Conservation (phyloP, 1,140 invertebrate genomes). For the Pachyrhynchus sulphureomaculatus region DNA sequence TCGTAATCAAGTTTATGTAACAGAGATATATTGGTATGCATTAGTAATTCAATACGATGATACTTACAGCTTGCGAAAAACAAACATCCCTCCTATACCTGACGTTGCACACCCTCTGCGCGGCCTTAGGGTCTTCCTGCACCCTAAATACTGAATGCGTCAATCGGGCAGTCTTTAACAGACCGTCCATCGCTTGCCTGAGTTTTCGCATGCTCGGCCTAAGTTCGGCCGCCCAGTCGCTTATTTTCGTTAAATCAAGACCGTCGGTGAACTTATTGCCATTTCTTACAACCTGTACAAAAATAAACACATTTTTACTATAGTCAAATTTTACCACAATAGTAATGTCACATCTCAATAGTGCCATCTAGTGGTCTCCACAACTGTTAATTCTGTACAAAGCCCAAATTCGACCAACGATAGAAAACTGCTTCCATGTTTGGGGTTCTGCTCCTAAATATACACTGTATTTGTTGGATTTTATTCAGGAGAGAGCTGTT, state of each 20-base stretch:
- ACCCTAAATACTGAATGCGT: conserved; percentile 87
- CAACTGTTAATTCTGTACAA: no score
- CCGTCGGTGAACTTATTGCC: conserved; percentile 74
- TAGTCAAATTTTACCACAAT: background rate
- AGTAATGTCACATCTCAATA: no score
- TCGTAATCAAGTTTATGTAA: no score
- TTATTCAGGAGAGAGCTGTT: no score
- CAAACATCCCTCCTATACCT: conserved; percentile 80
- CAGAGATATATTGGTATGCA: no score
- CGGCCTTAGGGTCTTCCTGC: conserved; percentile 72
- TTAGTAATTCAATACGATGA: no score
- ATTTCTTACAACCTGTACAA: conserved; percentile 8
- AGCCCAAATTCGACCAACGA: no score
- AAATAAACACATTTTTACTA: background rate
- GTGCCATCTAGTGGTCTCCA: no score
- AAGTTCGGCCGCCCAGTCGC: conserved; percentile 75
- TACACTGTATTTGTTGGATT: no score
- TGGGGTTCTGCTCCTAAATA: no score
- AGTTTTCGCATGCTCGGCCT: conserved; percentile 80
- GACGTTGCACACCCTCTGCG: conserved; percentile 53
- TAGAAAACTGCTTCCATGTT: background rate
- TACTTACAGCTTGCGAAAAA: conserved; percentile 87
- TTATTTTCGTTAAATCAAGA: conserved; percentile 65
- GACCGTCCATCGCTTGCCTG: conserved; percentile 75
- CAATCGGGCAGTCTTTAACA: conserved; percentile 78